Base-by-base conservation (phyloP, 2,113 vertebrate genomes). In the Fulica atra region DNA sequence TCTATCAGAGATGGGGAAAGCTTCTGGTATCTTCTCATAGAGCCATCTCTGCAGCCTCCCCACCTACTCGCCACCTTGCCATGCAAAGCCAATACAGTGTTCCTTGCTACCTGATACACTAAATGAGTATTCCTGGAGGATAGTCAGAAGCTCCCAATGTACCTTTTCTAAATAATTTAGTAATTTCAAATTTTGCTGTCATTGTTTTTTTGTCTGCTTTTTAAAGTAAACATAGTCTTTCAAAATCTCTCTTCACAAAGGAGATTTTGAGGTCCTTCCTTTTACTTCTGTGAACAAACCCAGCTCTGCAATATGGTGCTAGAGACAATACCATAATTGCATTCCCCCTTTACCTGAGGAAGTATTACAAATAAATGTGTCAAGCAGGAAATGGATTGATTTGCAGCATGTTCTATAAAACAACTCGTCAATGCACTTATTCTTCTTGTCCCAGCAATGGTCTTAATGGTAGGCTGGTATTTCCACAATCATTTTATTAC, bases 301-400 rank as follows among this genome's bases (percentile, higher is more conserved):
- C 20, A 59, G 59, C 14, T 94, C 48, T 63, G n/a, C 25, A 78
- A 38, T 50, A 59, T 13, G 26, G 53, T 92, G 57, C 57, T 73
- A 71, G 40, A 69, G 44, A 94, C 63, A 84, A 48, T 65, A 53
- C 48, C 68, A 12, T 65, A 57, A 83, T 60, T 71, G n/a, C 51
- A 64, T 85, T 89, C 46, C 63, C 65, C 20, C 46, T 70, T 80
- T 86, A 54, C 70, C 56, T 82, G 74, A 91, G 85, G 66, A 68
- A 86, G 10, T 87, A 85, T 60, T 78, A 35, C 63, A 91, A 76
- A 92, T 74, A 95, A 87, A 95, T 61, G 77, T 8, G 81, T 88
- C 86, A 89, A 85, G 87, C 20, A 81, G 89, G 74, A 95, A 95
- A 96, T 23, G 33, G 77, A 74, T 66, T 86, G 64, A 93, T 96